Evolutionary conservation across 2,888 invertebrate species (phyloP).

Genomic region (Tyria jacobaeae): DNA sequence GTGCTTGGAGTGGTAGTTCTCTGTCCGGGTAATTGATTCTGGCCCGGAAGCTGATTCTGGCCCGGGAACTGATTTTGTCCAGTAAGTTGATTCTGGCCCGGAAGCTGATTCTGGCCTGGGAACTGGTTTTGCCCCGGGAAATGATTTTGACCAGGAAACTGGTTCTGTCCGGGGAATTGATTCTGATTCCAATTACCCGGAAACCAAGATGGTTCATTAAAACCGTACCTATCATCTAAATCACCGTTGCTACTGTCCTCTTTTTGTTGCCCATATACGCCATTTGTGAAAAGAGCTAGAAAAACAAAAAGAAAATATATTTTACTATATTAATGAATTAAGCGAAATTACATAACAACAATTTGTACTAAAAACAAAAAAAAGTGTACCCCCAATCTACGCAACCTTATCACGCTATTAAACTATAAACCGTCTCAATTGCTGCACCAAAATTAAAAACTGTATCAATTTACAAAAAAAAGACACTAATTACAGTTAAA

Average conservation of each 20-base stretch:
- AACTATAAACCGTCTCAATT: too few species aligned
- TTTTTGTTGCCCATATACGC: constrained; percentile 54
- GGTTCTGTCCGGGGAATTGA: constrained; percentile 20
- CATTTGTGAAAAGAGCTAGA: constrained; percentile 59
- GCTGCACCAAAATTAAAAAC: too few species aligned
- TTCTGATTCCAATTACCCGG: constrained; percentile 4
- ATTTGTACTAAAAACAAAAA: too few species aligned
- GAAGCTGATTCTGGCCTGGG: constrained; percentile 33
- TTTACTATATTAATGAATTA: background rate
- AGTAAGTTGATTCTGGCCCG: constrained; percentile 25
- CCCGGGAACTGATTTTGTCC: constrained; percentile 28
- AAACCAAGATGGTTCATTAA: background rate
- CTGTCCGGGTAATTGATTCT: constrained; percentile 8
- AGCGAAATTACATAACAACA: too few species aligned
- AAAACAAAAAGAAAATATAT: constrained; percentile 17
- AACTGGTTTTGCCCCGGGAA: constrained; percentile 26
- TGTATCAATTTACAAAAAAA: too few species aligned
- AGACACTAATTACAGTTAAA: too few species aligned
- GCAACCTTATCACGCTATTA: too few species aligned
- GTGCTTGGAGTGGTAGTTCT: constrained; percentile 1
- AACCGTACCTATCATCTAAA: constrained; percentile 70
- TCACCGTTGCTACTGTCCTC: constrained; percentile 46
- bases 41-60: constrained; percentile 23
- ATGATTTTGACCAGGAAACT: constrained; percentile 21
- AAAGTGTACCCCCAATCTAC: too few species aligned